Conservation (phyloP, 1,140 invertebrate genomes). For the Aphelinus atriplicis region DNA sequence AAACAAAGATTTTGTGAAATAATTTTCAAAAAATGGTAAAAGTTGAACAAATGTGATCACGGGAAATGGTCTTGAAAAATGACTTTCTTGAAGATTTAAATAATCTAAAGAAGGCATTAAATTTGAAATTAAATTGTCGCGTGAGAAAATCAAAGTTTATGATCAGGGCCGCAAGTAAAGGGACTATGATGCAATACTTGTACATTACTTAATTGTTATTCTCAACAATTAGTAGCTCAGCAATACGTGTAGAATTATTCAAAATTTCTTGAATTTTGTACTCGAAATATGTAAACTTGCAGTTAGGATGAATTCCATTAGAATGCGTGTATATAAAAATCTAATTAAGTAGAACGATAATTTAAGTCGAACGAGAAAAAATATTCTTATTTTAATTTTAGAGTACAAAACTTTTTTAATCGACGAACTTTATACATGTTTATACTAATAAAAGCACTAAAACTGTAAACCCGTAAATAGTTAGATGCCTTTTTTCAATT, state of each 20-base stretch:
- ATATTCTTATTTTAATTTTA: conserved; percentile 19
- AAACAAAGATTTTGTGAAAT: neutral
- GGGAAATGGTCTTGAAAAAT: neutral
- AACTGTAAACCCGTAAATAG: conserved; percentile 5
- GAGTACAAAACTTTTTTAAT: conserved; percentile 22
- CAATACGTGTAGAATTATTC: neutral
- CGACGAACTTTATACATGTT: neutral
- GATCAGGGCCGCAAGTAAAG: conserved; percentile 20
- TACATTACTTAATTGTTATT: neutral
- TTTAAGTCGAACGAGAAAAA: neutral
- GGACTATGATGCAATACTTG: conserved; percentile 30
- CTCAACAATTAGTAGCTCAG: neutral
- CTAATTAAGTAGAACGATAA: conserved; percentile 20
- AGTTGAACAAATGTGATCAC: neutral
- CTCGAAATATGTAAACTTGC: neutral
- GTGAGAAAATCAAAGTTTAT: conserved; percentile 29
- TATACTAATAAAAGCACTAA: conserved; percentile 4
- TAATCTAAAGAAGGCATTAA: neutral
- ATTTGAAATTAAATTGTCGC: neutral
- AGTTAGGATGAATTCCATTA: neutral
- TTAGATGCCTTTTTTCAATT: neutral
- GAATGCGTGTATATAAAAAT: conserved; percentile 16
- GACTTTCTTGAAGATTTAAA: neutral
- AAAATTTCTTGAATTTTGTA: neutral
- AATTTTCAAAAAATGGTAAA: neutral